These are phyloP conservation scores for Oryctes rhinoceros DNA, from an alignment of 1,140 invertebrate species.

Conservation along the genomic window DNA sequence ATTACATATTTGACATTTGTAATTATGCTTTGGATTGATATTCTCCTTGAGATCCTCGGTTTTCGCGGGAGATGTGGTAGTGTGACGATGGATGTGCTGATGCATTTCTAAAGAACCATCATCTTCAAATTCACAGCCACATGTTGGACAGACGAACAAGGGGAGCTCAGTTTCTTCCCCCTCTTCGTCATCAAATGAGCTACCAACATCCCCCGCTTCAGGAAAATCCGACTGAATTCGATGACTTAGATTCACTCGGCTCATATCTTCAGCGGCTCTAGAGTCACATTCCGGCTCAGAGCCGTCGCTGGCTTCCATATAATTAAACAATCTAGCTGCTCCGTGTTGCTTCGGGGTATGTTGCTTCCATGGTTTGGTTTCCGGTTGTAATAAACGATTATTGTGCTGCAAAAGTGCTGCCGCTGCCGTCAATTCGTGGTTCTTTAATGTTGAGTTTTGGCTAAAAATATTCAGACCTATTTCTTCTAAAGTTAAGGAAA, in stretches of 20 bases:
- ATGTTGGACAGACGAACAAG: slow-evolving; percentile 63
- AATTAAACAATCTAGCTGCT: slow-evolving; percentile 67
- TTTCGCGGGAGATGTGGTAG: slow-evolving; percentile 61
- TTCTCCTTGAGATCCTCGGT: slow-evolving; percentile 58
- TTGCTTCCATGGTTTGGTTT: slow-evolving; percentile 57
- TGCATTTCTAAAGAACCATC: slow-evolving; percentile 63
- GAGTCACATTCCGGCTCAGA: slow-evolving; percentile 62
- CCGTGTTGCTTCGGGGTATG: slow-evolving; percentile 64
- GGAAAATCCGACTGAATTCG: slow-evolving; percentile 69
- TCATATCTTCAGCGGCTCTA: slow-evolving; percentile 76
- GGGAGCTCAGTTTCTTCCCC: slow-evolving; percentile 61
- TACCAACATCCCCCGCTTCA: slow-evolving; percentile 63
- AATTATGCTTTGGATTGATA: slow-evolving; percentile 57
- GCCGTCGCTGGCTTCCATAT: slow-evolving; percentile 68
- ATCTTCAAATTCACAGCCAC: slow-evolving; percentile 66
- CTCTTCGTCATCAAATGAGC: slow-evolving; percentile 62
- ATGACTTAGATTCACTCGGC: slow-evolving; percentile 78
- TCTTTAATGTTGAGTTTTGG: slow-evolving; percentile 26
- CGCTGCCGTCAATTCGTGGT: slow-evolving; percentile 50
- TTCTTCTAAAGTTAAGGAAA: not conserved
- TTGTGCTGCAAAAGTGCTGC: slow-evolving; percentile 55
- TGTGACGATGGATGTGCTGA: slow-evolving; percentile 60
- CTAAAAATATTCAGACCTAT: slow-evolving; percentile 2
- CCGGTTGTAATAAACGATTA: slow-evolving; percentile 53
- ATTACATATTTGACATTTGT: slow-evolving; percentile 61